Evolutionary conservation across 2,888 invertebrate genomes (phyloP).

Genomic region (Cancer borealis): DNA sequence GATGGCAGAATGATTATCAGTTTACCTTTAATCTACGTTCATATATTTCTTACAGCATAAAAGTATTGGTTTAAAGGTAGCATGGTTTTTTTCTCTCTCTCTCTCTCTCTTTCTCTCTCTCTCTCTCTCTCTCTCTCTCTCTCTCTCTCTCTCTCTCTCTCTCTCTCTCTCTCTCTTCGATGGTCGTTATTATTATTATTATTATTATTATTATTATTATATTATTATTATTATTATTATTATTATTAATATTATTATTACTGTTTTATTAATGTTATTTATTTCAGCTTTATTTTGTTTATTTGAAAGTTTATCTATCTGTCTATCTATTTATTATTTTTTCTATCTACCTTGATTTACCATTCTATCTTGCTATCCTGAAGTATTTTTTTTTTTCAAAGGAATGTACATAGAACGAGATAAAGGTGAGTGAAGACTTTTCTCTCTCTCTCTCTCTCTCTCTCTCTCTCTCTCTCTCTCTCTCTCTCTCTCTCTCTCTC

Average conservation of each 20-base stretch:
- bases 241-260: no score
- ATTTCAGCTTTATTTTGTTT: neutral
- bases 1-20: neutral
- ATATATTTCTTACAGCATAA: neutral
- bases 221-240: neutral
- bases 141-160: constrained; percentile 4
- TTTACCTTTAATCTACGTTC: neutral
- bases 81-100: neutral
- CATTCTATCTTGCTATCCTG: neutral
- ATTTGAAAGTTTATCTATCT: neutral
- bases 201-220: neutral
- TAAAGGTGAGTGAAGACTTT: neutral
- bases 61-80: neutral
- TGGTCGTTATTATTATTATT: no score
- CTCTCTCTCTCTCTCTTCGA: neutral
- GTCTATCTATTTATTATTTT: neutral
- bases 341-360: neutral
- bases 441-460: constrained; percentile 45
- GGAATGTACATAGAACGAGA: neutral
- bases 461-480: constrained; percentile 21
- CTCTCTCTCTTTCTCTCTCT: constrained; percentile 11
- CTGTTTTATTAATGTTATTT: neutral
- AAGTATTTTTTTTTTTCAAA: neutral
- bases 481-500: neutral
- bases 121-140: constrained; percentile 14